These are phyloP conservation scores for Ariolimax columbianus DNA, from an alignment of 2,888 invertebrate species.

Conservation along the genomic window DNA sequence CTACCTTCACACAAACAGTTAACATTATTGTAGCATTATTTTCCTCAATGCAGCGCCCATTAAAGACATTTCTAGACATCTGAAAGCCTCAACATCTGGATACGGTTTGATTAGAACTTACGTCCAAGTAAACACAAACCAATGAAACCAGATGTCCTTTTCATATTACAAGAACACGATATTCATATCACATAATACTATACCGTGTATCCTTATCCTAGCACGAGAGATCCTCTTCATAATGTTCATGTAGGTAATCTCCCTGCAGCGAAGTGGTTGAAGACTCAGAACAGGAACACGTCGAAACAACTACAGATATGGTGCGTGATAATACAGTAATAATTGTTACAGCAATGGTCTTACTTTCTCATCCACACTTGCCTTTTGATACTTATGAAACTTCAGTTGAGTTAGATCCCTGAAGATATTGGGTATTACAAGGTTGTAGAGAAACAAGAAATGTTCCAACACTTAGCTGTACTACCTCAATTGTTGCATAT, in stretches of 20 bases:
- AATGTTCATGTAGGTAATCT: constrained; percentile 45
- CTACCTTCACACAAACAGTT: too few relatives aligned
- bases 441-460: background rate
- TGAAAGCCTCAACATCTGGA: background rate
- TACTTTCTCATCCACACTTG: background rate
- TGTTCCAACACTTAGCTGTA: background rate
- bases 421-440: background rate
- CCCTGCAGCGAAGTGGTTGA: constrained; percentile 38
- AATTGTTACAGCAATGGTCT: background rate
- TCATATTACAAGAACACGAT: background rate
- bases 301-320: constrained; percentile 40
- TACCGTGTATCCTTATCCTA: constrained; percentile 43
- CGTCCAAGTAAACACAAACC: too few relatives aligned
- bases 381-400: background rate
- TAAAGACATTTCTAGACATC: too few relatives aligned
- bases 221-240: constrained; percentile 49
- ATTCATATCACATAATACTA: constrained; percentile 3
- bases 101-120: background rate
- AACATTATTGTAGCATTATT: too few relatives aligned
- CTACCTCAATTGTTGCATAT: too few relatives aligned
- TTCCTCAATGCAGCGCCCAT: too few relatives aligned
- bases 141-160: background rate
- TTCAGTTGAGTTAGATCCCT: background rate
- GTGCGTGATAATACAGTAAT: constrained; percentile 25
- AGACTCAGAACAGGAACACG: constrained; percentile 35